Evolutionary conservation across 1,140 invertebrate species (phyloP).

Genomic region (Pachyrhynchus sulphureomaculatus): DNA sequence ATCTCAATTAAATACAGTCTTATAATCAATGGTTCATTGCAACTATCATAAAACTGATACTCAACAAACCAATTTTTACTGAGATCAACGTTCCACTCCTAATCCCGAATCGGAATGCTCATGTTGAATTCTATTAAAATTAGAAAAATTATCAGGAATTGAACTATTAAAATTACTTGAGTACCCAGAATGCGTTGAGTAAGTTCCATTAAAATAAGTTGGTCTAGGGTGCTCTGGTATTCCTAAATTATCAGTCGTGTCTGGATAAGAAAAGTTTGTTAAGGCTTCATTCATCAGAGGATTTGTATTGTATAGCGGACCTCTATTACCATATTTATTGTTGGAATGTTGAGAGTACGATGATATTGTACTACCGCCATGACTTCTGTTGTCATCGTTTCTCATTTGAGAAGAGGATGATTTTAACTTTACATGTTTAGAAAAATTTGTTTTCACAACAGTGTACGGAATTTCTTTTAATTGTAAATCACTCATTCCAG

Average conservation of each 20-base stretch:
- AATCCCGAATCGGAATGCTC: slow-evolving; percentile 69
- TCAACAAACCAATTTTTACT: too few species aligned
- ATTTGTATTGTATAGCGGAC: slow-evolving; percentile 25
- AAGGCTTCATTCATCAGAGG: slow-evolving; percentile 31
- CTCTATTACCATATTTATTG: slow-evolving; percentile 9
- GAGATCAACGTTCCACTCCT: slow-evolving; percentile 57
- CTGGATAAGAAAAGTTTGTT: slow-evolving; percentile 35
- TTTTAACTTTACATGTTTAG: slow-evolving; percentile 59
- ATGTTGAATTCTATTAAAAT: slow-evolving; percentile 60
- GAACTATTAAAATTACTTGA: slow-evolving; percentile 36
- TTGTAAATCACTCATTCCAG: slow-evolving; percentile 85
- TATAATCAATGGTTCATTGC: too few species aligned
- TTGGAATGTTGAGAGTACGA: slow-evolving; percentile 15
- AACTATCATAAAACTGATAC: too few species aligned
- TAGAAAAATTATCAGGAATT: slow-evolving; percentile 31
- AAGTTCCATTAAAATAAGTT: slow-evolving; percentile 18
- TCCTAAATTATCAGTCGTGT: slow-evolving; percentile 22
- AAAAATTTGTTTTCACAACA: slow-evolving; percentile 73
- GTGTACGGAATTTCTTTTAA: slow-evolving; percentile 90
- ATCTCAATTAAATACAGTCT: too few species aligned
- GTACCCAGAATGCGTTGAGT: slow-evolving; percentile 2
- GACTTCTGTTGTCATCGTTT: slow-evolving; percentile 45
- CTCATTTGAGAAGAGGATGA: slow-evolving; percentile 55
- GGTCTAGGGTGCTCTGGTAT: slow-evolving; percentile 31
- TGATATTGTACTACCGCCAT: slow-evolving; percentile 6